Conservation (phyloP, 2,113 vertebrate species). For the Spea multiplicata region DNA sequence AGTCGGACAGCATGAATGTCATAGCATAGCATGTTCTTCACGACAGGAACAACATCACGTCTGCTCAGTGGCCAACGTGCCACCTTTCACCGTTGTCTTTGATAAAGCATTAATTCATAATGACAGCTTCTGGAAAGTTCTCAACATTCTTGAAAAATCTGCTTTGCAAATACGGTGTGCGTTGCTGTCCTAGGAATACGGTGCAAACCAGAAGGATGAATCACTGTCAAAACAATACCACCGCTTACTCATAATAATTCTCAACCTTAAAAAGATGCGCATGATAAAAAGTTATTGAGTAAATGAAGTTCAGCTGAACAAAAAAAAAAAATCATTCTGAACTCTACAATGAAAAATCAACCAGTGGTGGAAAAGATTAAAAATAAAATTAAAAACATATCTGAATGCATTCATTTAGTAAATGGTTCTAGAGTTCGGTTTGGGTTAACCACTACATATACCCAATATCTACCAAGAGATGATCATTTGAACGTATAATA, state of each 20-base stretch:
- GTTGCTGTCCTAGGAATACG: constrained; percentile 35
- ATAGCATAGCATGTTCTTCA: constrained; percentile 35
- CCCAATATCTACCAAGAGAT: too few relatives aligned
- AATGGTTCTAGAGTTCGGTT: too few relatives aligned
- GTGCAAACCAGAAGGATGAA: constrained; percentile 26
- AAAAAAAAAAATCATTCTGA: neutral
- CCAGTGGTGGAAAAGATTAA: neutral
- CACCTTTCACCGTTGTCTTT: constrained; percentile 37
- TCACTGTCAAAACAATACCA: neutral
- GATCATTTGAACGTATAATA: too few relatives aligned
- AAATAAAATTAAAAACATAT: neutral
- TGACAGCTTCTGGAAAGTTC: constrained; percentile 48
- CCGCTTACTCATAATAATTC: neutral
- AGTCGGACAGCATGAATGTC: constrained; percentile 20
- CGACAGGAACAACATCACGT: constrained; percentile 44
- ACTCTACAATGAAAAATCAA: neutral
- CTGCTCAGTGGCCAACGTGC: constrained; percentile 13
- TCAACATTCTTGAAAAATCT: constrained; percentile 47
- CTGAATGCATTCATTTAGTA: too few relatives aligned
- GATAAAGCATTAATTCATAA: constrained; percentile 45
- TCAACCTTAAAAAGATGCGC: constrained; percentile 32
- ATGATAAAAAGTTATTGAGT: constrained; percentile 32
- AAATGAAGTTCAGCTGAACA: constrained; percentile 5
- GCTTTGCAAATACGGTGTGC: constrained; percentile 31
- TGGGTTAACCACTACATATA: too few relatives aligned